Evolutionary conservation across 2,113 vertebrate species (phyloP).

Genomic region (Nibea albiflora): DNA sequence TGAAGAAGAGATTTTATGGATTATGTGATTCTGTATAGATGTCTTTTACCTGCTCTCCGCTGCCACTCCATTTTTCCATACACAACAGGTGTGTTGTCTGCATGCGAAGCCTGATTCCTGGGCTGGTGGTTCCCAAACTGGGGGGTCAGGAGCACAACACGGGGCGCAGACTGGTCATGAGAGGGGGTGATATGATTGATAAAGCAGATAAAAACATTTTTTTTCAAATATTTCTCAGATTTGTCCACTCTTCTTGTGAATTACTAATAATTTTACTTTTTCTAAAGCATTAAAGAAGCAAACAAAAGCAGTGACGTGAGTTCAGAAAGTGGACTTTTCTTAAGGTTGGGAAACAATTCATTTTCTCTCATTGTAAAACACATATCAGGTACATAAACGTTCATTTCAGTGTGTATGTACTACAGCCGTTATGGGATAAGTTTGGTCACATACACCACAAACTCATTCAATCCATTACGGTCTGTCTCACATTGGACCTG

Average conservation of each 20-base stretch:
- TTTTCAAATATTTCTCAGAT: not conserved
- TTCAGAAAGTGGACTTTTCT: not conserved
- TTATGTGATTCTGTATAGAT: not conserved
- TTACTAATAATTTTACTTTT: not conserved
- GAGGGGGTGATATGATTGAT: too few relatives aligned
- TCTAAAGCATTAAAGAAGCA: not conserved
- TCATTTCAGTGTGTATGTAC: not conserved
- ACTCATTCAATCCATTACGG: not conserved
- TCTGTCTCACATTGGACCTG: constrained; percentile 26
- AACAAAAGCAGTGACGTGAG: not conserved
- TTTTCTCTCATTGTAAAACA: not conserved
- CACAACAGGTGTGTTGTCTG: not conserved
- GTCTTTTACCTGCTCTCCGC: not conserved
- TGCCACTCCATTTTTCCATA: not conserved
- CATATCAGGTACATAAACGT: not conserved
- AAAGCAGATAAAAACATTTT: not conserved
- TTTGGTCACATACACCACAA: not conserved
- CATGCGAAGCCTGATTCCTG: accelerated
- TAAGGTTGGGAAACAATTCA: not conserved
- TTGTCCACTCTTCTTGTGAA: not conserved
- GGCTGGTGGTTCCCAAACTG: not conserved
- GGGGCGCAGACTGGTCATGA: not conserved
- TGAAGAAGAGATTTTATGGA: not conserved
- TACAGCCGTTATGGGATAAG: not conserved
- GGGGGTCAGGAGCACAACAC: not conserved